These are phyloP conservation scores for Polyploca ridens DNA, from an alignment of 2,888 invertebrate genomes.

Conservation along the genomic window DNA sequence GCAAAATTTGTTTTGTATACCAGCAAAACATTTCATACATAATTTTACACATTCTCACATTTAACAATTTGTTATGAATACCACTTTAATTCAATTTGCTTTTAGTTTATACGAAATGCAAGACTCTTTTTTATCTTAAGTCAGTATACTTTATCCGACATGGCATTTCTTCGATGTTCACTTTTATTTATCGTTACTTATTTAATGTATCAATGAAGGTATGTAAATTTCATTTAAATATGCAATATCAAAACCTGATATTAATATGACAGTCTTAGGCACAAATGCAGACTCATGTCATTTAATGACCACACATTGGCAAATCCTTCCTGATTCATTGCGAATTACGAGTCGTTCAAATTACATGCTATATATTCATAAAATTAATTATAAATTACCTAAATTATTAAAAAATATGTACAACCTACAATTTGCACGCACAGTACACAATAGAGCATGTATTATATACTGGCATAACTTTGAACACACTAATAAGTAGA, in stretches of 20 bases:
- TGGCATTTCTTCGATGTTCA: conserved; percentile 9
- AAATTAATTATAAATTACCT: conserved; percentile 51
- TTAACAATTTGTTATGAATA: background rate
- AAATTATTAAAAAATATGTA: conserved; percentile 53
- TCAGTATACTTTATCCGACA: background rate
- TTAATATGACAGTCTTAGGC: conserved; percentile 36
- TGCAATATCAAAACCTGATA: conserved; percentile 11
- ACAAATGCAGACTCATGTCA: conserved; percentile 34
- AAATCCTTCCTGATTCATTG: conserved; percentile 16
- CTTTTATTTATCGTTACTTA: background rate
- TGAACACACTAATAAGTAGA: conserved; percentile 64
- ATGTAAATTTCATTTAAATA: too few relatives aligned
- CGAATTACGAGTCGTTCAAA: background rate
- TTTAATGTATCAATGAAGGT: background rate
- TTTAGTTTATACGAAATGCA: background rate
- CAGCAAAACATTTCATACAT: background rate
- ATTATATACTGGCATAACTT: conserved; percentile 35
- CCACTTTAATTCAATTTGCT: background rate
- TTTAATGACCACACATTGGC: conserved; percentile 19
- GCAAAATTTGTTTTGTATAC: background rate
- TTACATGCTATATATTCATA: conserved; percentile 15
- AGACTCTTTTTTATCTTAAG: too few relatives aligned
- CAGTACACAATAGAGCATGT: conserved; percentile 47
- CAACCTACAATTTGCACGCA: conserved; percentile 68
- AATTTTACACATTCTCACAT: background rate